Evolutionary conservation across 2,888 invertebrate genomes (phyloP), one percentile per base, ranked within the genome.

Genomic region (Tricholauxania praeusta): DNA sequence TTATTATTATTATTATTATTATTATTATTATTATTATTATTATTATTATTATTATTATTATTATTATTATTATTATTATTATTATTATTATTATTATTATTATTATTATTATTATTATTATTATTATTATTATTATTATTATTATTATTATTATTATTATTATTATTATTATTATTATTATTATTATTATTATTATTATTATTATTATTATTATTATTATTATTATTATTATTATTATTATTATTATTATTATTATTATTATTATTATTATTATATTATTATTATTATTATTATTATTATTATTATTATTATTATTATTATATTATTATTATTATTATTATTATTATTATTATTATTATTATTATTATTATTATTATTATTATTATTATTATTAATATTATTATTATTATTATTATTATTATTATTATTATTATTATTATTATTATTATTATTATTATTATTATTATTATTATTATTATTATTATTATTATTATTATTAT

Each of bases 1-100:
- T 52, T 52, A 52, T 52, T 52, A 52, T 52, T 52, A 52, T 52
- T 52, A 52, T 52, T 52, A 52, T 52, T 52, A 52, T 52, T 52
- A 52, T 52, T 52, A 52, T 52, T 52, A 6, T 52, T 52, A 52
- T 52, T 52, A 52, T 52, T 52, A 52, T 52, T 52, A 52, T 52
- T 52, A 52, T 52, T 52, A 52, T 52, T 52, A 52, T 52, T 52
- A 52, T 52, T 52, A 52, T 52, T 52, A 52, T 52, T 52, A 52
- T 52, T 52, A 52, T 52, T 52, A 52, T 52, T 52, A 52, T 52
- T 52, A 52, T 52, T 52, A 52, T 52, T 52, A 52, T 52, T 52
- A 52, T 52, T 52, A 52, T 52, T 52, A 52, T 52, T 52, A 52
- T 52, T 3, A 52, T 52, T 52, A 52, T 52, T 52, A 52, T 52